Evolutionary conservation across 1,140 invertebrate genomes (phyloP), one percentile per base, ranked within the genome.

Genomic region (Trichonephila clavata): DNA sequence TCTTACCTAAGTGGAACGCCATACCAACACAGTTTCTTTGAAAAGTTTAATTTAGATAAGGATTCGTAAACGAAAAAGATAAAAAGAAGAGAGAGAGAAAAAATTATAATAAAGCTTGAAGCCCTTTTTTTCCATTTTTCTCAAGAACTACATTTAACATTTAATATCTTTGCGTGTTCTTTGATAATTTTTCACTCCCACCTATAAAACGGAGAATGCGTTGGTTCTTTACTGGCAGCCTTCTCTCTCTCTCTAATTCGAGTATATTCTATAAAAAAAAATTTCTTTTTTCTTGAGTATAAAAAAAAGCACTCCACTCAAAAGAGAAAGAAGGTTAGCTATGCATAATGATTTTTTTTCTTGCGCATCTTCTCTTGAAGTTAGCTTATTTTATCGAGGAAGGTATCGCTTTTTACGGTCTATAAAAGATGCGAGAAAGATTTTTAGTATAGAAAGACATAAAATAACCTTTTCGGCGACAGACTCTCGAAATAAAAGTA

Each of bases 101-200:
- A n/a, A 84, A 18, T 24, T 60, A 60, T 77, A 39, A 77, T 77
- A 16, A 77, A 39, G 27, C 71, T 39, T 1, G 71, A 39, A 77
- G 71, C 24, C 50, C 63, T 21, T 6, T 7, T 63, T 87, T 63
- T 32, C 21, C 60, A 60, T 87, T 39, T 87, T 57, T 84, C n/a
- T 60, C 21, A 84, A 84, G 83, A 59, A 84, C 10, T 27, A 87
- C 59, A n/a, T 63, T 87, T 63, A 61, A 63, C 20, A 87, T 87
- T 87, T 87, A 87, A 87, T 87, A 87, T 63, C 20, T 32, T 87
- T 63, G 86, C 86, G 86, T 87, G 86, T 87, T 87, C 27, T 63
- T 39, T 39, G 60, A 63, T 39, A 87, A 87, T 87, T 63, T 87
- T 87, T 87, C 86, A 87, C 21, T 61, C 39, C 86, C 27, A 39